Base-by-base conservation (phyloP, 2,113 vertebrate genomes). In the Xenopus laevis region DNA sequence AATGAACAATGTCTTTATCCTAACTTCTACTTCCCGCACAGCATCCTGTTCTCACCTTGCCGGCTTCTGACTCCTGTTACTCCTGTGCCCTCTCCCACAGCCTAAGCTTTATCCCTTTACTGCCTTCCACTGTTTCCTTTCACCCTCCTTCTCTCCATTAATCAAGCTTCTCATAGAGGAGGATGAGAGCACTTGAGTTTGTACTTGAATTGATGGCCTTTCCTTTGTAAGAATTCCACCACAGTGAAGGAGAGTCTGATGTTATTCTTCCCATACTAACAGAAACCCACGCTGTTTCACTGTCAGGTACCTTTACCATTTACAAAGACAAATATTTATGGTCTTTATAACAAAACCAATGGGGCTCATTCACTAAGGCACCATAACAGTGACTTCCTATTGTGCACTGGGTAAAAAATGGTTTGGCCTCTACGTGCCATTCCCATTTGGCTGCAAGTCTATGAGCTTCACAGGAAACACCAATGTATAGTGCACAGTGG, bases 181-280 rank as follows among this genome's bases (percentile, higher is more conserved):
- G 17, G 16, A 16, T 45, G 16, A 44, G 30, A 45, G 63, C 30
- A 6, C 33, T 65, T 65, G 30, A 65, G 58, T 6, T 23, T 60
- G 58, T 60, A 60, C 58, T 60, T 60, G 58, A 60, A 60, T 60
- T 21, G 58, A 60, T 60, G 18, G 18, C 58, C 20, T 27, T 21
- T 27, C 12, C 58, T 60, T 23, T 21, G 10, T 21, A 13, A 23
- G 58, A 60, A 23, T 60, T 60, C 58, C 58, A 21, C 20, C 58
- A 23, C 58, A 23, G 58, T 2, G 13, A 23, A 60, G 58, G 58
- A 27, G 58, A 10, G 58, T 21, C 1, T 11, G 58, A 1, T 23
- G 9, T 21, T 60, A 16, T 23, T 21, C 20, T 8, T 23, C 18
- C 58, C 20, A 23, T 60, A 60, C 9, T 60, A 18, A 13, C 58